Conservation (phyloP, 2,113 vertebrate species). For the Pionites leucogaster region DNA sequence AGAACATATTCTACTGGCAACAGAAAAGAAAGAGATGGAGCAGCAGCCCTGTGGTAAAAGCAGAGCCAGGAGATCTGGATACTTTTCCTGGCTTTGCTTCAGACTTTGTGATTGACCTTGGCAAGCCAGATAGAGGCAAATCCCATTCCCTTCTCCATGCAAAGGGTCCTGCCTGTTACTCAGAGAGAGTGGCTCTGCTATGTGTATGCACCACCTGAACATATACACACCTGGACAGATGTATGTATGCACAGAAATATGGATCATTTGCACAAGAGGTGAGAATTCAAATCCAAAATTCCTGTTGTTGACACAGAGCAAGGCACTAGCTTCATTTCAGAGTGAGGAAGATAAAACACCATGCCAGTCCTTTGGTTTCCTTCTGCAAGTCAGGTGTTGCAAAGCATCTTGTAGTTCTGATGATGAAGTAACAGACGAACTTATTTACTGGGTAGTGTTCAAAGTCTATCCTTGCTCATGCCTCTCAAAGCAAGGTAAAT, state of each 20-base stretch:
- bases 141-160: not conserved
- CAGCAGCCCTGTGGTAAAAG: not conserved
- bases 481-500: not conserved
- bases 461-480: not conserved
- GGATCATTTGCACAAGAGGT: not conserved
- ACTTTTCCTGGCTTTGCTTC: not conserved
- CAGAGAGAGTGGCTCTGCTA: not conserved
- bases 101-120: not conserved
- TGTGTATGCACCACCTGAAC: accelerated
- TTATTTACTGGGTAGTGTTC: not conserved
- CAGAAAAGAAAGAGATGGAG: not conserved
- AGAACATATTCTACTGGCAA: not conserved
- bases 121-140: not conserved
- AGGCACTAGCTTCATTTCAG: not conserved
- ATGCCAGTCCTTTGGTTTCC: not conserved
- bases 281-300: not conserved
- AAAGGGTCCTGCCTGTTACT: not conserved
- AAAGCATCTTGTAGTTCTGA: not conserved
- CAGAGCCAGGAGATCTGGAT: not conserved
- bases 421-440: not conserved
- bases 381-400: not conserved
- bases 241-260: not conserved
- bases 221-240: accelerated
- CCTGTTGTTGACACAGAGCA: not conserved
- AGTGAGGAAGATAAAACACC: accelerated